These are phyloP conservation scores for Hirtodrosophila duncani DNA, from an alignment of 2,888 invertebrate genomes.

Conservation along the genomic window DNA sequence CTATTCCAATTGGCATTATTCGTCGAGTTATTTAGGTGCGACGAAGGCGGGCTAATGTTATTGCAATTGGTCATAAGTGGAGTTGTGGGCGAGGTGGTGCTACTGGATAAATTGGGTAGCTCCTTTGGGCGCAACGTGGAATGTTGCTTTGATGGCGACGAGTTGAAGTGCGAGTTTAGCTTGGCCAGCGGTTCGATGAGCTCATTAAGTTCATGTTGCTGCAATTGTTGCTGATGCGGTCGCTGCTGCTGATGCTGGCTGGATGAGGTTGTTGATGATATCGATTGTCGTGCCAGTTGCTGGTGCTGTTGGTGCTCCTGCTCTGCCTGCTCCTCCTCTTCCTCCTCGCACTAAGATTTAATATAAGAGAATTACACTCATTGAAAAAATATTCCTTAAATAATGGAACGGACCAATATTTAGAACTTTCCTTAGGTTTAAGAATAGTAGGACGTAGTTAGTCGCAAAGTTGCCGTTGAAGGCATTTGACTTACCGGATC, in stretches of 20 bases:
- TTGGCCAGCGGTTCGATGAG: constrained; percentile 74
- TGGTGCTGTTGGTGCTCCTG: constrained; percentile 75
- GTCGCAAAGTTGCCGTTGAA: no score
- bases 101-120: constrained; percentile 71
- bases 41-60: constrained; percentile 74
- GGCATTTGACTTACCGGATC: constrained; percentile 87
- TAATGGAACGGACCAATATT: no score
- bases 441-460: no score
- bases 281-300: constrained; percentile 68
- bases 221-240: constrained; percentile 70
- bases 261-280: constrained; percentile 65
- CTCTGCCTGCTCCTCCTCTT: constrained; percentile 77
- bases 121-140: constrained; percentile 75
- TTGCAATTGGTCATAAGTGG: constrained; percentile 76
- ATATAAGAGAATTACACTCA: no score
- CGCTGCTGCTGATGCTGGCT: constrained; percentile 63
- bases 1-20: constrained; percentile 79
- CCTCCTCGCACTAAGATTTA: no score
- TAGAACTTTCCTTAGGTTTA: no score
- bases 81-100: constrained; percentile 64
- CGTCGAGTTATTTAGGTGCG: constrained; percentile 74
- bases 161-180: constrained; percentile 67
- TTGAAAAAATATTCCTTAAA: constrained; percentile 33
- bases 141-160: constrained; percentile 65
- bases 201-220: constrained; percentile 74